Base-by-base conservation (phyloP, 2,797 vertebrate genomes). In the Channallabes apus region DNA sequence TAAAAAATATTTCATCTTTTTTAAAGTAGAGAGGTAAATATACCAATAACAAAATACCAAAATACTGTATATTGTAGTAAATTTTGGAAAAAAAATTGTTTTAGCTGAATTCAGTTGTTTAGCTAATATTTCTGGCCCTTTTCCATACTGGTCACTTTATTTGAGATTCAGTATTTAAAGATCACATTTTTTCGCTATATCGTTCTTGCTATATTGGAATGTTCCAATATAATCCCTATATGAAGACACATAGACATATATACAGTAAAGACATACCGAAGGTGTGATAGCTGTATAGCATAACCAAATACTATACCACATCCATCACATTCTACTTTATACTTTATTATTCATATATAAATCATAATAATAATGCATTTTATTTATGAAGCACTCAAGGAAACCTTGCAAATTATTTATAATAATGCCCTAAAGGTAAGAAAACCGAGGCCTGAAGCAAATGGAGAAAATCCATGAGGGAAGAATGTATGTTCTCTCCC, bases 381-480 rank as follows among this genome's bases (percentile, higher is more conserved):
- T 54, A 54, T 54, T 54, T 54, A 54, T 54, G 51, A 54, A 14
- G 51, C 51, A 54, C 51, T 14, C 51, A 8, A 54, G 12, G 12
- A 54, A 14, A 54, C 51, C 51, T 54, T 14, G 12, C 12, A 54
- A 54, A 54, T 54, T 54, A 54, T 54, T 54, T 54, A 54, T 54
- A 54, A 54, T 54, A 54, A 54, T 54, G 51, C 51, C 3, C 14
- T 54, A 54, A 54, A 54, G 62, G n/a, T n/a, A 27, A 27, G 24
- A 27, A 64, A 64, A 64, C n/a, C n/a, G n/a, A 64, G 62, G 62
- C 62, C 62, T 64, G 62, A 64, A 64, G 62, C 62, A 67, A 67
- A 67, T 32, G 65, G 65, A 67, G 65, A 27, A 32, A 32, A 67
- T 32, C 6, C 7, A 6, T 15, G 29, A 32, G 29, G 27, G 27